Conservation (phyloP, 2,888 invertebrate genomes). For the Lottia gigantea region DNA sequence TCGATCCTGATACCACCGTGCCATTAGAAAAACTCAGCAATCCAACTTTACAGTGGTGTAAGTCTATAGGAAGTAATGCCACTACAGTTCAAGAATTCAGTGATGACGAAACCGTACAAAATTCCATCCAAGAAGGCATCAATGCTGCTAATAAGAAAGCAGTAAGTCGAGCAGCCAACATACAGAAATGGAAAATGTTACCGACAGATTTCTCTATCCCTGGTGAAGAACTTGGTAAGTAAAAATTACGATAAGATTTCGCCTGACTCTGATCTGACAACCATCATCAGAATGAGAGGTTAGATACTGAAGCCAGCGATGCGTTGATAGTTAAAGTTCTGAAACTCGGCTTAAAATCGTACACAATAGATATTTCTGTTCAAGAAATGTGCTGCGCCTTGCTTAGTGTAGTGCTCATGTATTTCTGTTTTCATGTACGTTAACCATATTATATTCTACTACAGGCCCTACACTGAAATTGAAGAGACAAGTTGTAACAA, state of each 20-base stretch:
- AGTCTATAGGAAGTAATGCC: constrained; percentile 67
- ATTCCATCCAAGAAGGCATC: constrained; percentile 84
- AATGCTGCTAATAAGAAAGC: constrained; percentile 81
- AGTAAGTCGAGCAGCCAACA: constrained; percentile 86
- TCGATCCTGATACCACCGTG: constrained; percentile 79
- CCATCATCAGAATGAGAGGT: too few relatives aligned
- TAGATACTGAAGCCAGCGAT: too few relatives aligned
- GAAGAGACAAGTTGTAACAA: constrained; percentile 80
- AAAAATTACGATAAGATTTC: too few relatives aligned
- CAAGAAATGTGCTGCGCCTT: too few relatives aligned
- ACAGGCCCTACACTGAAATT: constrained; percentile 89
- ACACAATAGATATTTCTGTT: too few relatives aligned
- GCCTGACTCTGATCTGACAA: too few relatives aligned
- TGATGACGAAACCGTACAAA: constrained; percentile 71
- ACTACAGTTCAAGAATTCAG: constrained; percentile 76
- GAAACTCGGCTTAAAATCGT: too few relatives aligned
- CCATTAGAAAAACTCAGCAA: constrained; percentile 78
- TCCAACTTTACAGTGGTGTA: constrained; percentile 75
- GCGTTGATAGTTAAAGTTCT: too few relatives aligned
- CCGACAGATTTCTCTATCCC: constrained; percentile 87
- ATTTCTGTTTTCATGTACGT: too few relatives aligned
- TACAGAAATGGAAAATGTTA: constrained; percentile 87
- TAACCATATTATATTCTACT: constrained; percentile 51
- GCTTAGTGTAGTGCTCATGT: too few relatives aligned
- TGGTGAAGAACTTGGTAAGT: constrained; percentile 86